phyloP scores from a whole-genome alignment of 2,797 vertebrate genomes.

The Momotus momota region DNA sequence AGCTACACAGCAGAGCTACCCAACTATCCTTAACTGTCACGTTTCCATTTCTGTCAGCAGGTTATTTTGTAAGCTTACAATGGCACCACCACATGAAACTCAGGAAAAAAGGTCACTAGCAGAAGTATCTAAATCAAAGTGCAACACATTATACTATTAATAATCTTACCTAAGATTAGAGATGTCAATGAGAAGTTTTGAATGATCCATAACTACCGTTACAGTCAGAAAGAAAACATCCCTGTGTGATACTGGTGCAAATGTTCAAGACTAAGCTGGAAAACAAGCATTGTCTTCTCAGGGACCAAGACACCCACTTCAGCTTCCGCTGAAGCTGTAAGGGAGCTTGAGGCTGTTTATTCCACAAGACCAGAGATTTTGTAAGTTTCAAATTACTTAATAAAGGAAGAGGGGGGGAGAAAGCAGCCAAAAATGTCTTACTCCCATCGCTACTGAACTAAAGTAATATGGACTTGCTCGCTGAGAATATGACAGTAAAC shows the following conservation, averaged over 20 bases:
- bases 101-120: background rate
- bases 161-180: background rate
- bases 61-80: background rate
- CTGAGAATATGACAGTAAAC: background rate
- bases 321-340: accelerated
- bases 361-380: background rate
- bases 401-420: too few species aligned
- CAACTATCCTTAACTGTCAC: background rate
- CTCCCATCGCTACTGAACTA: background rate
- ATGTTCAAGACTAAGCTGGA: background rate
- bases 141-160: background rate
- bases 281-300: background rate
- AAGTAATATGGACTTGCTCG: background rate
- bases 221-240: background rate
- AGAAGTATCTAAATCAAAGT: background rate
- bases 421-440: background rate
- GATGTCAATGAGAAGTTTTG: background rate
- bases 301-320: background rate
- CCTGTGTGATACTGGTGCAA: background rate
- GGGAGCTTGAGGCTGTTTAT: background rate
- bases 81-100: background rate
- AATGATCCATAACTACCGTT: background rate
- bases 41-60: background rate
- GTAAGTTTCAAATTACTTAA: background rate
- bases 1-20: background rate